Evolutionary conservation across 2,888 invertebrate genomes (phyloP).

Genomic region (Aphodius granarius): DNA sequence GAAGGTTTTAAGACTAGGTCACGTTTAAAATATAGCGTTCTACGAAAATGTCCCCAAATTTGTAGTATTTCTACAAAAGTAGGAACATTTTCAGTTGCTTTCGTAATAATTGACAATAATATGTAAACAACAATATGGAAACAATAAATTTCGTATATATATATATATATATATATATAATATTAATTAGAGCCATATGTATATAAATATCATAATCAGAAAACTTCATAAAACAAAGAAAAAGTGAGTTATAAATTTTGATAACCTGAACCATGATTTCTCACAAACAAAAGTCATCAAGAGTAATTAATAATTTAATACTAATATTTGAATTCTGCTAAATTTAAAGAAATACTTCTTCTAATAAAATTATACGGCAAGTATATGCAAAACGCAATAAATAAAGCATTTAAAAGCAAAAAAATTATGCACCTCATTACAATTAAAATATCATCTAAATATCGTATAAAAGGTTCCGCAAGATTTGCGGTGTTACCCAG

Average conservation of each 20-base stretch:
- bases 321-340: too few species aligned
- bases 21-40: not conserved
- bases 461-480: not conserved
- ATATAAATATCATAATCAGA: not conserved
- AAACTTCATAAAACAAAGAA: not conserved
- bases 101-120: not conserved
- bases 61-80: not conserved
- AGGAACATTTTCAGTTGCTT: not conserved
- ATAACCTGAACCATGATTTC: too few species aligned
- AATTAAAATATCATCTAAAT: not conserved
- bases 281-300: too few species aligned
- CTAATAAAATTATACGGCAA: not conserved
- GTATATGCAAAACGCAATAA: not conserved
- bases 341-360: too few species aligned
- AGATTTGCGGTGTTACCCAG: not conserved
- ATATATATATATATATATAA: not conserved
- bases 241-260: not conserved
- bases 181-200: not conserved
- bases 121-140: not conserved
- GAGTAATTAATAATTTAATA: too few species aligned
- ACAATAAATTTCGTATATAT: not conserved
- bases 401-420: not conserved
- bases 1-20: too few species aligned
- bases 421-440: not conserved
- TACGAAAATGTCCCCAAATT: not conserved